phyloP scores from a whole-genome alignment of 1,140 invertebrate genomes.

The Fopius arisanus region DNA sequence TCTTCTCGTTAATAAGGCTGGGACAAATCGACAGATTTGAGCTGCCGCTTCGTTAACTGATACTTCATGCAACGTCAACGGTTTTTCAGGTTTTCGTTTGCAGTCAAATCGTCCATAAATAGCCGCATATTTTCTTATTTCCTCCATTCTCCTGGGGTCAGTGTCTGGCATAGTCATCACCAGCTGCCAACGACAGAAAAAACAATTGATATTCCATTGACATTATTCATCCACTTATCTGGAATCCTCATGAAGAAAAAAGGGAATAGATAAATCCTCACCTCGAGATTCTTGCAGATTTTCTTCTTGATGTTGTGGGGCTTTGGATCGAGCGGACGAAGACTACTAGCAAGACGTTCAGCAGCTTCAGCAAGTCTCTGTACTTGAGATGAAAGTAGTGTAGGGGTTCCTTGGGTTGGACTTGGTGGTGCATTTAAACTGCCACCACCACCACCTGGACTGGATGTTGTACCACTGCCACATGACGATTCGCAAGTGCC shows the following conservation, averaged over 20 bases:
- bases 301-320: conserved; percentile 91
- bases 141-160: conserved; percentile 89
- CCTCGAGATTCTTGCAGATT: conserved; percentile 90
- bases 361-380: conserved; percentile 83
- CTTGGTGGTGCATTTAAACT: conserved; percentile 59
- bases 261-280: conserved; percentile 49
- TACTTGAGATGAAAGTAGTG: conserved; percentile 84
- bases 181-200: conserved; percentile 61
- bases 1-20: conserved; percentile 86
- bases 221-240: background rate
- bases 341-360: conserved; percentile 79
- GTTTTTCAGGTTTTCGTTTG: conserved; percentile 94
- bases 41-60: conserved; percentile 97
- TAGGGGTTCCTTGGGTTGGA: conserved; percentile 77
- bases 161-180: conserved; percentile 89
- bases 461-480: conserved; percentile 58
- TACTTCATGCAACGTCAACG: conserved; percentile 94
- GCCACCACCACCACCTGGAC: conserved; percentile 52
- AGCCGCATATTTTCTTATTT: conserved; percentile 93
- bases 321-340: conserved; percentile 88
- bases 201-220: background rate
- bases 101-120: conserved; percentile 97
- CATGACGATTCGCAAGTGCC: conserved; percentile 61
- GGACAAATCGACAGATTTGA: conserved; percentile 90
- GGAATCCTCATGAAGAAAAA: background rate